These are phyloP conservation scores for Antheraea assamensis DNA, from an alignment of 2,888 invertebrate species.

Conservation along the genomic window DNA sequence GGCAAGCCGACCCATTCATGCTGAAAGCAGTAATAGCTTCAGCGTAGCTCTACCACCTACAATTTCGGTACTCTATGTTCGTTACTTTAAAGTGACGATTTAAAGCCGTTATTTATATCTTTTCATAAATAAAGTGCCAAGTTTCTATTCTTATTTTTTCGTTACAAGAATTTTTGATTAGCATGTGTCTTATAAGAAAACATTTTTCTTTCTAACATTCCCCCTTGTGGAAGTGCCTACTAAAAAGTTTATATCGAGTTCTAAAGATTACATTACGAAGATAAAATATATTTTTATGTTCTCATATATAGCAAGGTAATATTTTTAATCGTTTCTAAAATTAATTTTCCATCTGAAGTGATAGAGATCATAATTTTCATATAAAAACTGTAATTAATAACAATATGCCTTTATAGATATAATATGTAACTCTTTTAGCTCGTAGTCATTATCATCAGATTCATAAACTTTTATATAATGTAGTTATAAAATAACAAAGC, in stretches of 20 bases:
- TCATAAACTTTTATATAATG: neutral
- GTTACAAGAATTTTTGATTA: too few species aligned
- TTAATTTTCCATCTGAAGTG: neutral
- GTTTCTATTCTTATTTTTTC: too few species aligned
- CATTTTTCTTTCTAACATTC: neutral
- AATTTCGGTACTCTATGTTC: too few species aligned
- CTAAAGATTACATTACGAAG: neutral
- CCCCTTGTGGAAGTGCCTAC: neutral
- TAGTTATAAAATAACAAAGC: neutral
- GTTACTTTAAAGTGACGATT: too few species aligned
- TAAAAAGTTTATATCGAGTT: neutral
- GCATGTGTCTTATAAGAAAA: too few species aligned
- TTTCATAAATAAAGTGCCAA: too few species aligned
- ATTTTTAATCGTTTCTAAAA: neutral
- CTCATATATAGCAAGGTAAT: neutral
- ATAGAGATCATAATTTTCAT: too few species aligned
- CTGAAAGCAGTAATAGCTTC: too few species aligned
- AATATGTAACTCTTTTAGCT: neutral
- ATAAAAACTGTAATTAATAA: neutral
- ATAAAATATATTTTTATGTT: neutral
- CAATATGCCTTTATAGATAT: neutral
- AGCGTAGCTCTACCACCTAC: too few species aligned
- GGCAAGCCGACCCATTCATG: too few species aligned
- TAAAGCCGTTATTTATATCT: too few species aligned
- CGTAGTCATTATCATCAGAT: neutral